Evolutionary conservation across 2,888 invertebrate species (phyloP), one percentile per base, ranked within the genome.

Genomic region (Molanna angustata): DNA sequence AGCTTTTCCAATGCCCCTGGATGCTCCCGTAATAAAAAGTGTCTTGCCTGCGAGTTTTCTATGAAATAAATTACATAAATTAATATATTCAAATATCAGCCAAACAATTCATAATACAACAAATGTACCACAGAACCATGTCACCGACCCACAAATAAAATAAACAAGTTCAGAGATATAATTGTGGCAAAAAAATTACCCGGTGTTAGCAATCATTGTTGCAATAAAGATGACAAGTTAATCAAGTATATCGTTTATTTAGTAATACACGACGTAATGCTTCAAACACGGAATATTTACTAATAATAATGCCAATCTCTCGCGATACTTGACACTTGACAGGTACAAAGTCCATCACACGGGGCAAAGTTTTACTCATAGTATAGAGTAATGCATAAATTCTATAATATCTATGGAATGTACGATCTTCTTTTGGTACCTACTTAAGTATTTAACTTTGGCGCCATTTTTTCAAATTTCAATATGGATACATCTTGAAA

Each of bases 1-100:
- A 13, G 88, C 89, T 72, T 94, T 91, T 0, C 98, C 98, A 65
- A 98, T 98, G 20, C 98, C 98, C 62, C 98, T 81, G 48, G 94
- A 95, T 13, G 94, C 97, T 39, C 98, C 98, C 20, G 96, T 95
- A 60, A 98, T 92, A 65, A 97, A 95, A 49, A 95, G 73, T 1
- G 97, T 97, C 61, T 86, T 85, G 1, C 96, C 96, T 60, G 91
- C 91, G 59, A 83, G 68, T 69, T 80, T 77, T 62, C 77, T 77
- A 42, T 35, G 2, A 41, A 46, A 22, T n/a, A 22, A 44, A 33
- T 44, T 40, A 6, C 17, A 11, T n/a, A 49, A 49, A 4, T 13
- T 22, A 14, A 16, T 17, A 43, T 44, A 45, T 16, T 40, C 4
- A 4, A 19, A 33, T 49, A 49, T 35, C 21, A 27, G 40, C 11